Percentiles rank a stretch among this genome's conserved stretches.
Conservation (phyloP, 1,140 invertebrate genomes). For the Drosophila pachea region DNA sequence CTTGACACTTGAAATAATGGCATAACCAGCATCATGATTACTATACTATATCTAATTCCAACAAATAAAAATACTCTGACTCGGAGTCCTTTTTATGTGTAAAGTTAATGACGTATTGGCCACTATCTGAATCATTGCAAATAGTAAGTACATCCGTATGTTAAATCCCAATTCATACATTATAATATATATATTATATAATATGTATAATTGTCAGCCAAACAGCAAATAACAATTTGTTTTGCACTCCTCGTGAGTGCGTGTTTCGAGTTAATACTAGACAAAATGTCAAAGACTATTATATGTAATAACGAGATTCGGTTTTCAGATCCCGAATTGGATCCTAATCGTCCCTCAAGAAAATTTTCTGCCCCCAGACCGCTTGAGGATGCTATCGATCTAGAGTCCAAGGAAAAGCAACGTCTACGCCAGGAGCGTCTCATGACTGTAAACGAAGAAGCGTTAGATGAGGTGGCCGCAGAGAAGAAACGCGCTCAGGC, state of each 20-base stretch:
- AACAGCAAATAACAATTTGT: not conserved
- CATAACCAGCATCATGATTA: not conserved
- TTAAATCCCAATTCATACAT: not conserved
- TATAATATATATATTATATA: conserved; percentile 6
- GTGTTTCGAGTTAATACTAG: not conserved
- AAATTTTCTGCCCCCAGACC: conserved; percentile 82
- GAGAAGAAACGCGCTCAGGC: conserved; percentile 81
- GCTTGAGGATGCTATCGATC: conserved; percentile 80
- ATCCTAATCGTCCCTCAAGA: conserved; percentile 82
- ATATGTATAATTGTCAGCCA: not conserved
- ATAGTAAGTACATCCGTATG: conserved; percentile 50
- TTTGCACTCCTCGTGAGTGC: no score
- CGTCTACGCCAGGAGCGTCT: conserved; percentile 79
- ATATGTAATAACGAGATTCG: conserved; percentile 29
- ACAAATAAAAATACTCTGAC: conserved; percentile 44
- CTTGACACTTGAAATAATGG: not conserved
- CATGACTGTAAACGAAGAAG: conserved; percentile 78
- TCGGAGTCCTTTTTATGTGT: conserved; percentile 64
- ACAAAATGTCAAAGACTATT: not conserved
- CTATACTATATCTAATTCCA: conserved; percentile 7
- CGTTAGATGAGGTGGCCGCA: conserved; percentile 79
- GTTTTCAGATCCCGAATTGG: conserved; percentile 80
- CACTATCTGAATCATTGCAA: conserved; percentile 13
- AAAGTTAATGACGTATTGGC: conserved; percentile 56
- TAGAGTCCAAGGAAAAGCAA: conserved; percentile 80